Conservation (phyloP, 2,888 invertebrate species). For the Kuschelorhynchus macadamiae region DNA sequence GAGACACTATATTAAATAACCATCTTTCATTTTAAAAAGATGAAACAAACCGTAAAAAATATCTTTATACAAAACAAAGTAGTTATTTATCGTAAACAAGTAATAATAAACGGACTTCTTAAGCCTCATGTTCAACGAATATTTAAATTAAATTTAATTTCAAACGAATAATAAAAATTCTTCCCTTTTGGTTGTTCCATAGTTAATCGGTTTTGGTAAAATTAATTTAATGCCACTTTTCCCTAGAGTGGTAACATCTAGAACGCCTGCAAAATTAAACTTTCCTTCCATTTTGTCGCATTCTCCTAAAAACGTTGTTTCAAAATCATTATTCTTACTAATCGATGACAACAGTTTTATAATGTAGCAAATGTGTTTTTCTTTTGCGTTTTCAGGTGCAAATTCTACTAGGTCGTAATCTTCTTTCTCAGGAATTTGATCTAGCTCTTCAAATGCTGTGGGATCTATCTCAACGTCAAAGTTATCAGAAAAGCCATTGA, state of each 20-base stretch:
- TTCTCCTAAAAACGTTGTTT: neutral
- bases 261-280: neutral
- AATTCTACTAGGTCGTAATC: constrained; percentile 6
- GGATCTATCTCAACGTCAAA: neutral
- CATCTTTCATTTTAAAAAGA: too few relatives aligned
- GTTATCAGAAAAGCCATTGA: too few relatives aligned
- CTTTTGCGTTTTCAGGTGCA: constrained; percentile 2
- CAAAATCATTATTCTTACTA: neutral
- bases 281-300: neutral
- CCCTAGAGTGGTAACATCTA: neutral
- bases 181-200: neutral
- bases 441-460: constrained; percentile 15
- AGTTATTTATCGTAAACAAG: too few relatives aligned
- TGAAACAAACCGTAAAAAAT: too few relatives aligned
- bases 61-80: too few relatives aligned
- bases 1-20: too few relatives aligned
- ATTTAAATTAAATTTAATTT: constrained; percentile 13
- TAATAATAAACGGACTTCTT: too few relatives aligned
- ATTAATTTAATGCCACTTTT: constrained; percentile 6
- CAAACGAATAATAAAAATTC: constrained; percentile 5
- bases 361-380: neutral
- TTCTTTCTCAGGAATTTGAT: constrained; percentile 3
- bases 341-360: neutral
- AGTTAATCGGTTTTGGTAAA: constrained; percentile 3
- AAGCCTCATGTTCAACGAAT: too few relatives aligned